Evolutionary conservation across 1,140 invertebrate species (phyloP), one percentile per base, ranked within the genome.

Genomic region (Asbolus verrucosus): DNA sequence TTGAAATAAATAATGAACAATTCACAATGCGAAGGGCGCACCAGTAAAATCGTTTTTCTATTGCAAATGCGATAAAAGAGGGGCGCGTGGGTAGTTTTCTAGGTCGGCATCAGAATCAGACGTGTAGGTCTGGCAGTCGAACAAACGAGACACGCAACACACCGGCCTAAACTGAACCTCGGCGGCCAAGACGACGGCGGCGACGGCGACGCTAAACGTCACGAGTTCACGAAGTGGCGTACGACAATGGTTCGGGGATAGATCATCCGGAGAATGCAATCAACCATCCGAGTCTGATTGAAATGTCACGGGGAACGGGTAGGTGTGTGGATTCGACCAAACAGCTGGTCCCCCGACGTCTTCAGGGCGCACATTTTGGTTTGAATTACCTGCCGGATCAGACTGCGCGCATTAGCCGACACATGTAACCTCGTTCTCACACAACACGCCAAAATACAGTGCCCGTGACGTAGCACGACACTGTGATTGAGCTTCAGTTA

Each of bases 401-500:
- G 39, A 41, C 39, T 41, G 39, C 43, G 43, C 19, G 43, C 11
- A 19, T 50, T 27, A 54, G 46, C 21, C 21, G 21, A 24, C 9
- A 54, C 5, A 36, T 11, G 33, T 36, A 19, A 46, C 43, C 43
- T 13, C 38, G 15, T 41, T 30, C 30, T 14, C 11, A n/a, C 24
- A 61, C 24, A 30, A 30, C 14, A 18, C 59, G 31, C 14, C 18
- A 36, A 27, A 59, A 24, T 59, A 59, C 50, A 27, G 46, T 27
- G 39, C 46, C 46, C 33, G 33, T 72, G 66, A 72, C 72, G 72
- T 71, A 65, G 59, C n/a, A 16, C 65, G 65, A 70, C 65, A 46
- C 31, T 39, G 21, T 69, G 66, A 72, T 72, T 38, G 60, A 72
- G 73, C 70, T 74, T 74, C 46, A 72, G 73, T 74, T 74, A 74